These are phyloP conservation scores for Eumacrocentrus americanus DNA, from an alignment of 2,888 invertebrate species.

Conservation along the genomic window DNA sequence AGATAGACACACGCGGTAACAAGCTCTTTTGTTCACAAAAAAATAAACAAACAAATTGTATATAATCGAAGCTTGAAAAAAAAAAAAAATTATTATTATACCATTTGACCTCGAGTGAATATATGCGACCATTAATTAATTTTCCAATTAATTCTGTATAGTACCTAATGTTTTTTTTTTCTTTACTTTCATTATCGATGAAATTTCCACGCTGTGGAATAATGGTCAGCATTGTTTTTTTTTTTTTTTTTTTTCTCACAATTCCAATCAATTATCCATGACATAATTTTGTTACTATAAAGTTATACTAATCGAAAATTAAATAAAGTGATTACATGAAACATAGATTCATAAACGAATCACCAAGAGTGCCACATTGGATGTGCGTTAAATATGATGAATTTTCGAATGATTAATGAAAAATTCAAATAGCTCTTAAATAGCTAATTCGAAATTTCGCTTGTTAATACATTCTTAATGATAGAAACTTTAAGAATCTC, in stretches of 20 bases:
- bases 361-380: conserved; percentile 29
- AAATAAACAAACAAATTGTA: conserved; percentile 1
- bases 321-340: conserved; percentile 9
- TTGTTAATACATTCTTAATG: neutral
- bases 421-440: neutral
- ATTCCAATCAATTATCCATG: conserved; percentile 4
- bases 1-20: conserved; percentile 22
- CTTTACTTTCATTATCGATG: neutral
- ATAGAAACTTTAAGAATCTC: neutral
- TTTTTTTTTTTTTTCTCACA: neutral
- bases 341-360: conserved; percentile 28
- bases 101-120: neutral
- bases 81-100: neutral
- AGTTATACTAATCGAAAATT: neutral
- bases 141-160: neutral
- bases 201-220: neutral
- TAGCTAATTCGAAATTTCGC: neutral
- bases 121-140: neutral
- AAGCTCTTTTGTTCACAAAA: conserved; percentile 34
- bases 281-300: no score
- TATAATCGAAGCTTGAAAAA: neutral
- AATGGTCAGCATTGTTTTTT: neutral
- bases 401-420: conserved; percentile 9
- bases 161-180: neutral
- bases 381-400: conserved; percentile 23